Base-by-base conservation (phyloP, 2,113 vertebrate genomes). In the Tetrax tetrax region DNA sequence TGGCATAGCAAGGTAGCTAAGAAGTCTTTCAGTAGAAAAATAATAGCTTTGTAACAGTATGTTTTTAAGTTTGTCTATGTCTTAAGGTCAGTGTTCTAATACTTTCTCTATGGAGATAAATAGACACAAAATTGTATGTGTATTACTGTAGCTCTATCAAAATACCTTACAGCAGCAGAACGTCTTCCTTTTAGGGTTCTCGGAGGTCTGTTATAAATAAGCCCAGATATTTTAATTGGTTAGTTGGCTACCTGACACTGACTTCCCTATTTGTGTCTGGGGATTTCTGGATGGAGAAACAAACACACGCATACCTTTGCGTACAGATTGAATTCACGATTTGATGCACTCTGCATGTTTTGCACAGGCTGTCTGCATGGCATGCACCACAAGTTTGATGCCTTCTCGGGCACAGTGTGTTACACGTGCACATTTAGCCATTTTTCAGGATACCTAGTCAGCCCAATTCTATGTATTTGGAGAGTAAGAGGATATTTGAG, bases 351-450 rank as follows among this genome's bases (percentile, higher is more conserved):
- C 14, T 83, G 21, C 0, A 0, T 61, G 61, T 47, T 63, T 70
- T 4, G 4, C 31, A 3, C 37, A 19, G 28, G 14, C 47, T 23
- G 54, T 69, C 64, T 69, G 13, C 9, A 4, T 53, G n/a, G 12
- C 19, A 1, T 1, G 0, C 17, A 2, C 9, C 1, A 0, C 10
- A 22, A 11, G 23, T 68, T 61, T 83, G 38, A 6, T 86, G 48
- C 35, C 25, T 6, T 48, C 41, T 27, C 65, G 35, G 43, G 7
- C 54, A 33, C 27, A 2, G 33, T 50, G 31, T 29, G 10, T 12
- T 68, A 15, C 11, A 14, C 10, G 7, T 61, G 31, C 29, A 45
- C 0, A 0, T 41, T 37, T 23, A 50, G 28, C 37, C 2, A 0
- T 93, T 76, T 83, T 83, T 63, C 3, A 2, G n/a, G 19, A 22